These are phyloP conservation scores for Icerya purchasi DNA, from an alignment of 2,888 invertebrate genomes.

Conservation along the genomic window DNA sequence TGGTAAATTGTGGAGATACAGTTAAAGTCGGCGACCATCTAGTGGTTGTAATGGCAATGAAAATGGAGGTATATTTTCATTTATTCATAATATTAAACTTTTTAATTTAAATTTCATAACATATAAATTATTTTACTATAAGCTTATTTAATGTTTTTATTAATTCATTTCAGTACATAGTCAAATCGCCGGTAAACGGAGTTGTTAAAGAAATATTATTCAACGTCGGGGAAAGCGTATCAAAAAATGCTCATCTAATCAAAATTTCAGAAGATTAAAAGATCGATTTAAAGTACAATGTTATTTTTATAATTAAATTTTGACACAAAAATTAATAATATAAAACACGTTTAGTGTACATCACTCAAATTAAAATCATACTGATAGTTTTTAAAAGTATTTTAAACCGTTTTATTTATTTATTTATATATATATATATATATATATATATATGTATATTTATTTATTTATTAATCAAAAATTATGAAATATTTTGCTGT, in stretches of 20 bases:
- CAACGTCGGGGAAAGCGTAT: constrained; percentile 58
- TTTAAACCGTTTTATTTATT: too few relatives aligned
- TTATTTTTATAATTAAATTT: not conserved
- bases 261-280: constrained; percentile 18
- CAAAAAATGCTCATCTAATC: constrained; percentile 38
- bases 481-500: too few relatives aligned
- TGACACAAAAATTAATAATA: not conserved
- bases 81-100: too few relatives aligned
- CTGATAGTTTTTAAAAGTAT: too few relatives aligned
- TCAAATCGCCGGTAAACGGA: constrained; percentile 62
- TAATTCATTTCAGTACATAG: constrained; percentile 41
- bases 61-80: constrained; percentile 99
- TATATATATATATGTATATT: too few relatives aligned
- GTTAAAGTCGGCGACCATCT: constrained; percentile 76
- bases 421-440: too few relatives aligned
- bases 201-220: constrained; percentile 47
- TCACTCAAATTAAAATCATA: too few relatives aligned
- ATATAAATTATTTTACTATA: too few relatives aligned
- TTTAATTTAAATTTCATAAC: too few relatives aligned
- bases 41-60: constrained; percentile 94
- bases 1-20: constrained; percentile 56
- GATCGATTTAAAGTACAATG: not conserved
- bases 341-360: too few relatives aligned
- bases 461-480: too few relatives aligned
- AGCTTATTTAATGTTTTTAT: too few relatives aligned